Base-by-base conservation (phyloP, 2,888 invertebrate species). In the Lamproptera curius region DNA sequence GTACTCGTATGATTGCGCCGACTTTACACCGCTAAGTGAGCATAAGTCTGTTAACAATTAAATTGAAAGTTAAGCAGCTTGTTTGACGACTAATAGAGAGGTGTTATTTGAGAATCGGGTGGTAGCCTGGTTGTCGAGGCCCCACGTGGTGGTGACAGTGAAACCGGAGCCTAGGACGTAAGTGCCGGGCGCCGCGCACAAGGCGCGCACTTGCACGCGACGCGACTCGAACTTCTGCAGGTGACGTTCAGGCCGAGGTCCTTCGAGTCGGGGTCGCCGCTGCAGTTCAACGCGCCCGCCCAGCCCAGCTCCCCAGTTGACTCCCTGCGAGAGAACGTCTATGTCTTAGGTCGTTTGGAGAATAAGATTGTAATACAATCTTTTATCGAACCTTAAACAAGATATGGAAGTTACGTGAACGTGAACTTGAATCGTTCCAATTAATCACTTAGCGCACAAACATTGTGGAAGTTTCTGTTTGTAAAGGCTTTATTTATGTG, bases 161-260 rank as follows among this genome's bases (percentile, higher is more conserved):
- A 93, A 85, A 41, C 91, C 89, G 9, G 91, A 86, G 38, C 92
- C 92, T 51, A 93, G 82, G 58, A 92, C 90, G 71, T 91, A 93
- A 4, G 92, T 91, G 49, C 93, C 93, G 23, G 93, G 90, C 28
- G 89, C 78, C 16, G 91, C 88, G 57, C 92, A 83, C 51, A 91
- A 83, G 13, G 91, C 91, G 45, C 90, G 82, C 65, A 93, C 88
- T 63, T 82, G 81, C 59, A 92, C 82, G 59, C 88, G 88, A 57
- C 88, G 87, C 36, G 71, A 64, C 51, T 75, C 53, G 78, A 90
- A 89, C 56, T 89, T 83, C 59, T 83, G 81, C 57, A 91, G 70
- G 20, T 57, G 69, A 74, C 86, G 64, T 73, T 74, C 58, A 73
- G 86, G 56, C 70, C 89, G 56, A 62, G 75, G 67, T 65, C 88